A percentile compares a stretch with the other conserved stretches of the same genome.
Conservation (phyloP, 2,113 vertebrate genomes). For the Tor tambroides region DNA sequence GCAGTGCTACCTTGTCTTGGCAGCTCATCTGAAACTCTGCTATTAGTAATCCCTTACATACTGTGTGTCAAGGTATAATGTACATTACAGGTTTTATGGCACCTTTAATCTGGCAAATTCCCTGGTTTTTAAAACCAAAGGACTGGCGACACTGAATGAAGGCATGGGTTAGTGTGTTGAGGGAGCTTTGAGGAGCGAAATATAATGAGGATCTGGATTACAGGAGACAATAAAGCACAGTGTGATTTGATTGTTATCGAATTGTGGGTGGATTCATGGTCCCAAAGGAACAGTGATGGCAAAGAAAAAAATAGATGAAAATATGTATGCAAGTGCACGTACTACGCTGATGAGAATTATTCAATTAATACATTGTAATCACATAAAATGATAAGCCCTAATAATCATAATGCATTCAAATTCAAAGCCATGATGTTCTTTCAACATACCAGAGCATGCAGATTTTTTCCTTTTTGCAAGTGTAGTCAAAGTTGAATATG, state of each 20-base stretch:
- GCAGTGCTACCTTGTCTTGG: constrained; percentile 60
- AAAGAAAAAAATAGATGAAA: background rate
- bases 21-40: constrained; percentile 58
- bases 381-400: background rate
- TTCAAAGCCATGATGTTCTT: background rate
- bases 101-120: constrained; percentile 48
- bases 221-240: constrained; percentile 35
- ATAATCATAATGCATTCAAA: constrained; percentile 17
- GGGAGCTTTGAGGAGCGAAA: constrained; percentile 12
- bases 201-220: constrained; percentile 46
- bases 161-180: constrained; percentile 2
- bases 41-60: constrained; percentile 60
- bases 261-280: constrained; percentile 34
- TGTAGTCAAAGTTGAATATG: background rate
- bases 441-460: background rate
- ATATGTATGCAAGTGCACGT: background rate
- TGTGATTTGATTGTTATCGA: constrained; percentile 49
- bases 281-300: constrained; percentile 1
- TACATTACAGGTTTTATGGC: constrained; percentile 53
- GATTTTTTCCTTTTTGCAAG: background rate
- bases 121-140: constrained; percentile 29
- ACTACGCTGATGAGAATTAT: background rate
- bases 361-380: constrained; percentile 15
- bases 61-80: constrained; percentile 51
- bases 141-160: constrained; percentile 22